Conservation (phyloP, 2,888 invertebrate species). For the Margaritifera margaritifera region DNA sequence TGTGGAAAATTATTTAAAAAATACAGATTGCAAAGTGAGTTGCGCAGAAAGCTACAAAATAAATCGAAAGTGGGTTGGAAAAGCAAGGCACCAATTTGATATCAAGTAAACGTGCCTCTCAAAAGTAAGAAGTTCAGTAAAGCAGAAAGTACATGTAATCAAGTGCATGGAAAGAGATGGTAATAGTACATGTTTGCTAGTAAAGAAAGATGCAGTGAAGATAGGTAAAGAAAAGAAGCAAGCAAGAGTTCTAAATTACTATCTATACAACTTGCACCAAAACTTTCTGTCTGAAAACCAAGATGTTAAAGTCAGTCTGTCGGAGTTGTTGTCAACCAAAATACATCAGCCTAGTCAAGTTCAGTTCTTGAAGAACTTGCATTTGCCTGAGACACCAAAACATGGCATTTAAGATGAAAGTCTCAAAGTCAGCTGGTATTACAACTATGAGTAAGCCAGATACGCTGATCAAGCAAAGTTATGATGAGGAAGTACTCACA, state of each 20-base stretch:
- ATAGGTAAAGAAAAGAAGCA: slow-evolving; percentile 11
- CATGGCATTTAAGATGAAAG: slow-evolving; percentile 18
- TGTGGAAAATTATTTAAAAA: too few species aligned
- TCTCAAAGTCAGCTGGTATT: slow-evolving; percentile 9
- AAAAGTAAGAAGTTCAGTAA: too few species aligned
- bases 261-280: slow-evolving; percentile 20
- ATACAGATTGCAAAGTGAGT: too few species aligned
- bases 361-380: slow-evolving; percentile 18
- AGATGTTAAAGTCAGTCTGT: slow-evolving; percentile 15
- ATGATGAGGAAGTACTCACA: not conserved
- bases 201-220: slow-evolving; percentile 14
- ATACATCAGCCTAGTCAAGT: slow-evolving; percentile 18
- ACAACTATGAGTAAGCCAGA: slow-evolving; percentile 19
- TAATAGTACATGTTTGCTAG: slow-evolving; percentile 12
- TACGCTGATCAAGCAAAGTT: slow-evolving; percentile 3
- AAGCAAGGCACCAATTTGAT: too few species aligned
- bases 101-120: too few species aligned
- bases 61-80: too few species aligned
- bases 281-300: slow-evolving; percentile 30
- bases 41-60: too few species aligned
- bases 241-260: slow-evolving; percentile 19
- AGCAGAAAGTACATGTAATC: too few species aligned
- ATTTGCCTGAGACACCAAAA: slow-evolving; percentile 31
- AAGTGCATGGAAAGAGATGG: too few species aligned
- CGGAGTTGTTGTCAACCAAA: slow-evolving; percentile 24